Evolutionary conservation across 2,888 invertebrate species (phyloP), one percentile per base, ranked within the genome.

Genomic region (Acleris sparsana): DNA sequence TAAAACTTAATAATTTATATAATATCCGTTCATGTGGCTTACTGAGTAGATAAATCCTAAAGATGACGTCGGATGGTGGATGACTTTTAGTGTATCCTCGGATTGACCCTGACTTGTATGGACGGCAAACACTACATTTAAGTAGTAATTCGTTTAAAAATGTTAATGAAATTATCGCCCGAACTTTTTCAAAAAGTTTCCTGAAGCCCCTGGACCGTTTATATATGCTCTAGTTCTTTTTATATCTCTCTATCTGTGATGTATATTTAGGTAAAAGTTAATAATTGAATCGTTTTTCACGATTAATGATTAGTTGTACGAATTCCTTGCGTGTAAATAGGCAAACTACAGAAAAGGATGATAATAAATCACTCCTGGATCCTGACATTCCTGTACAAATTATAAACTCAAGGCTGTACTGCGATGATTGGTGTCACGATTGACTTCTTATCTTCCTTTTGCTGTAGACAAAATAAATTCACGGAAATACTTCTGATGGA

Each of bases 191-290:
- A 11, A 55, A 55, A 44, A 46, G 13, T 59, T 55, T 59, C 22
- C 44, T 44, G 33, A 20, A 18, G 48, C 53, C 52, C 20, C 63
- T 46, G 16, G 25, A 44, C 44, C 25, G 56, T 52, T 39, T 52
- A 67, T 70, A 76, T 75, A 71, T 74, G 68, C 72, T 33, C 33
- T 75, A 77, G 70, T 75, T 73, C 75, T 83, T 87, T 87, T 85
- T 88, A 79, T 85, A 84, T 85, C 83, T 87, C 84, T 88, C 86
- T 85, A 91, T 89, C 91, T 92, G 92, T 92, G 92, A 92, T 92
- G 84, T 92, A 90, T 89, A 82, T 87, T 90, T 90, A 92, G 91
- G 91, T 89, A 88, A 90, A 92, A 92, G 87, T 86, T 86, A 78
- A 87, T 88, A 78, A 84, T 85, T 85, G 84, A 89, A 88, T 88